These are phyloP conservation scores for Hippocampus zosterae DNA, from an alignment of 2,113 vertebrate genomes.

Conservation along the genomic window DNA sequence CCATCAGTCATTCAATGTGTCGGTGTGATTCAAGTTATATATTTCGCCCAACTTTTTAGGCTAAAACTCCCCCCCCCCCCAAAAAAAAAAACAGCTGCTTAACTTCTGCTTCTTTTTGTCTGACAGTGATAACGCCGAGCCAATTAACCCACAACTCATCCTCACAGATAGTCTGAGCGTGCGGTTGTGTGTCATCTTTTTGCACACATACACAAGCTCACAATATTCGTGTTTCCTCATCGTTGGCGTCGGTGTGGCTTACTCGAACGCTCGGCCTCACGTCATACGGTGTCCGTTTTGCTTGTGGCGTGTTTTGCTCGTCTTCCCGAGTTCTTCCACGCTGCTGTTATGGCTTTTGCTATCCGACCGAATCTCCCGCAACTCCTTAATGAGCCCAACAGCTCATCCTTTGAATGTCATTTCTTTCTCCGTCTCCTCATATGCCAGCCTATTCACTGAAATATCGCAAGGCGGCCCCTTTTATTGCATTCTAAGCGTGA, in stretches of 20 bases:
- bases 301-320: not conserved
- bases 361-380: constrained; percentile 28
- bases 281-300: not conserved
- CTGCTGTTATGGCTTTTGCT: constrained; percentile 14
- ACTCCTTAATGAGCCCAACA: constrained; percentile 46
- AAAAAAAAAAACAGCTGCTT: constrained; percentile 32
- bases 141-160: constrained; percentile 47
- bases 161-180: not conserved
- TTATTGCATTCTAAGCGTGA: constrained; percentile 48
- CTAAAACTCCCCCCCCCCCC: constrained; percentile 12
- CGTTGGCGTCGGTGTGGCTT: not conserved
- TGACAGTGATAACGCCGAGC: constrained; percentile 46
- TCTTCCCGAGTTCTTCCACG: constrained; percentile 1
- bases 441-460: constrained; percentile 47
- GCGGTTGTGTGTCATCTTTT: not conserved
- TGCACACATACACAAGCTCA: not conserved
- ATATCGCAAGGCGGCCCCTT: constrained; percentile 46
- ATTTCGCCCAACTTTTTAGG: constrained; percentile 44
- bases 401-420: constrained; percentile 47
- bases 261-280: not conserved
- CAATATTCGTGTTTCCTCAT: not conserved
- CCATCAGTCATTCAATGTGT: constrained; percentile 36
- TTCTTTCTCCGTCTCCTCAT: constrained; percentile 36
- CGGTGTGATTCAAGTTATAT: constrained; percentile 36
- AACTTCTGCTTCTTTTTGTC: constrained; percentile 49